A percentile compares a stretch with the other conserved stretches of the same genome.
These are phyloP conservation scores for Acleris holmiana DNA, from an alignment of 2,888 invertebrate genomes.

Conservation along the genomic window DNA sequence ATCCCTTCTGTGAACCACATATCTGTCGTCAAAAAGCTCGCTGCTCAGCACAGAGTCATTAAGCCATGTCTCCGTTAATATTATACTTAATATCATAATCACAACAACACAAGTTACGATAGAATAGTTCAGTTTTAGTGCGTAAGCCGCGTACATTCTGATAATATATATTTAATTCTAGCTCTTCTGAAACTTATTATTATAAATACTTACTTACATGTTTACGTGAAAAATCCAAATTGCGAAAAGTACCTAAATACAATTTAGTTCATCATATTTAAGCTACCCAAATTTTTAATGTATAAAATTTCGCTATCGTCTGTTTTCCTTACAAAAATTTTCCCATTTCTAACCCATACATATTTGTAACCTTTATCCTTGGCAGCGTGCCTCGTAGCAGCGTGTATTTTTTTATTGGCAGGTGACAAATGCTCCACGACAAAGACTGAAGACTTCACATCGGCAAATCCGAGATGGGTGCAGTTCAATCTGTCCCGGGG, in stretches of 20 bases:
- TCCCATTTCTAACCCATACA: too few relatives aligned
- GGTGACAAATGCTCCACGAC: slow-evolving; percentile 36
- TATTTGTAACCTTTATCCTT: slow-evolving; percentile 28
- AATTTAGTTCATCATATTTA: not conserved
- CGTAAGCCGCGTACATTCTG: slow-evolving; percentile 1
- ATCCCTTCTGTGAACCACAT: too few relatives aligned
- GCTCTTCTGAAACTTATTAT: not conserved
- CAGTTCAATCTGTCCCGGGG: not conserved
- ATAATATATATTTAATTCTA: not conserved
- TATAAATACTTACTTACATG: slow-evolving; percentile 1
- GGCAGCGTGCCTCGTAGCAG: slow-evolving; percentile 13
- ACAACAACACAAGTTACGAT: too few relatives aligned
- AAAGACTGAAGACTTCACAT: slow-evolving; percentile 12
- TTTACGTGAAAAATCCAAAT: not conserved
- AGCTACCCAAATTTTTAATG: slow-evolving; percentile 18
- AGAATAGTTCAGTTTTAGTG: too few relatives aligned
- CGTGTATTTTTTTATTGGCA: slow-evolving; percentile 35
- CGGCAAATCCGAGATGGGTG: not conserved
- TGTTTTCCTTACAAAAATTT: too few relatives aligned
- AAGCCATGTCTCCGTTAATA: too few relatives aligned
- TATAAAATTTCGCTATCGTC: slow-evolving; percentile 11
- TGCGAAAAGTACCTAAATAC: not conserved
- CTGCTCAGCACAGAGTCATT: too few relatives aligned
- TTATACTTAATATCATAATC: too few relatives aligned
- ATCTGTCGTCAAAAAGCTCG: too few relatives aligned